A percentile compares a stretch with the other conserved stretches of the same genome.
Conservation (phyloP, 2,797 vertebrate genomes). For the Mionectes olivaceus region DNA sequence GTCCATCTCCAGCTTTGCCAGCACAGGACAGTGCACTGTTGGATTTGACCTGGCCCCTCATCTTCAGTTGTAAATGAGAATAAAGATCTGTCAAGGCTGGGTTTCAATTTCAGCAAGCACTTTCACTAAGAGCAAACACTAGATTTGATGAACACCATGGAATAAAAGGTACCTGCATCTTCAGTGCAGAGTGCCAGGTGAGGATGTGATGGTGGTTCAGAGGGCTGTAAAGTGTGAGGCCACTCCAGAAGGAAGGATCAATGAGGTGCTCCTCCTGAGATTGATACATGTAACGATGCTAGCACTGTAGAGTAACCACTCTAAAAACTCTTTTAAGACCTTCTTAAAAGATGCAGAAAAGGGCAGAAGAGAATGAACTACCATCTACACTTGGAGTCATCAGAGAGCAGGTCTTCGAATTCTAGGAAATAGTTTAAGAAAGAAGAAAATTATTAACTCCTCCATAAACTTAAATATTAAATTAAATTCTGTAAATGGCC, state of each 20-base stretch:
- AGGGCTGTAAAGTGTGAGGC: neutral
- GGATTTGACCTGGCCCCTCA: neutral
- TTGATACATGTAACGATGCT: neutral
- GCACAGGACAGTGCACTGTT: neutral
- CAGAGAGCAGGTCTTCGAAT: neutral
- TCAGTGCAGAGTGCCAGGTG: accelerated
- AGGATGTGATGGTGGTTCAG: neutral
- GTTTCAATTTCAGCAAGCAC: neutral
- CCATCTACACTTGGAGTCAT: neutral
- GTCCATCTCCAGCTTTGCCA: neutral
- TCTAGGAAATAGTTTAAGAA: neutral
- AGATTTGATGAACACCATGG: neutral
- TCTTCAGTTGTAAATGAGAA: neutral
- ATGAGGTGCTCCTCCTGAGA: neutral
- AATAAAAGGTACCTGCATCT: neutral
- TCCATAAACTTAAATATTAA: neutral
- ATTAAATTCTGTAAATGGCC: neutral
- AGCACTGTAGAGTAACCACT: neutral
- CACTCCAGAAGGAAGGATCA: neutral
- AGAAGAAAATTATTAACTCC: neutral
- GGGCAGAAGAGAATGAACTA: neutral
- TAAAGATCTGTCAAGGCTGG: neutral
- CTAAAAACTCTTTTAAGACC: neutral
- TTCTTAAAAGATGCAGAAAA: neutral
- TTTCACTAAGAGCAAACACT: neutral